Base-by-base conservation (phyloP, 2,113 vertebrate genomes). In the Nannobrachium achirus region DNA sequence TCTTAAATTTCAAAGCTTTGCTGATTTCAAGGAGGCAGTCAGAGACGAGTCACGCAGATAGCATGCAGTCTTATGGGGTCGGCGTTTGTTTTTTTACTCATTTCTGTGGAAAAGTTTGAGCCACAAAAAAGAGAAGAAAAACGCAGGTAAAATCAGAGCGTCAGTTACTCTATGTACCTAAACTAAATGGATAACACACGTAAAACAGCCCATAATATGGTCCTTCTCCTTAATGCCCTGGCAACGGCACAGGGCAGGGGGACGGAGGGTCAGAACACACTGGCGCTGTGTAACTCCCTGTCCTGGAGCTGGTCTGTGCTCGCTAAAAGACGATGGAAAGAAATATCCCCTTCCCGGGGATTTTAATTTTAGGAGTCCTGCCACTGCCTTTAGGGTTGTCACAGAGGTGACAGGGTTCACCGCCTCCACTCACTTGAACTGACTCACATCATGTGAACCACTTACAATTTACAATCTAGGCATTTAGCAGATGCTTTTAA, bases 1-100 rank as follows among this genome's bases (percentile, higher is more conserved):
- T 77, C 55, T 60, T 75, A 15, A n/a, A 60, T 73, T 75, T 85
- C 58, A 74, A 71, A 79, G 76, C 52, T 11, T 20, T 48, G 25
- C n/a, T 68, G 60, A 45, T 69, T 56, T 68, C 11, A 2, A 48
- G 61, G 65, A 72, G 1, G 8, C 2, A 16, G 52, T 58, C 9
- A 8, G 53, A 9, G 53, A 60, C 77, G 62, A 68, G 19, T 60
- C 60, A 71, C 25, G 25, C 52, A 44, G 59, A 60, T 50, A 19
- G 49, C 66, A 20, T 3, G 33, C 25, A 55, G 19, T 55, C 48
- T 64, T 48, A 62, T 46, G 5, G 42, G 46, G 65, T 61, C 39
- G n/a, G 11, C n/a, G 20, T 60, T 38, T 56, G 14, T 20, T 58
- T 48, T 41, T 15, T 15, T 40, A 46, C 7, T 41, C 69, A 33